These are phyloP conservation scores for Choloepus hoffmanni DNA, from an alignment of 2,113 vertebrate genomes.

Conservation along the genomic window DNA sequence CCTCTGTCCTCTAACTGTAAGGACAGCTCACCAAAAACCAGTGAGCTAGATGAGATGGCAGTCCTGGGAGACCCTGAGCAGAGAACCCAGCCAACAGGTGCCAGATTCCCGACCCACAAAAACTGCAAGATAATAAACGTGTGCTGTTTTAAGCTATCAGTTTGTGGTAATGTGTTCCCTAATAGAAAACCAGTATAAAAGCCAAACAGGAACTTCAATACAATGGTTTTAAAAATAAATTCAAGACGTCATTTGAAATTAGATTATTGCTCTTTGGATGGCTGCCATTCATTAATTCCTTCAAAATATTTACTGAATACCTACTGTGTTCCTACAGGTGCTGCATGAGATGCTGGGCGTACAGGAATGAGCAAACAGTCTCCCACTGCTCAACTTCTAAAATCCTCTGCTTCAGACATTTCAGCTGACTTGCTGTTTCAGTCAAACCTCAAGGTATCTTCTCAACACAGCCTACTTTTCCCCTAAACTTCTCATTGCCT, in stretches of 20 bases:
- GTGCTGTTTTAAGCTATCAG: background rate
- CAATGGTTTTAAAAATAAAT: constrained; percentile 18
- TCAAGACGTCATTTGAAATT: background rate
- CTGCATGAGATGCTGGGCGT: background rate
- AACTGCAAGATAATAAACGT: background rate
- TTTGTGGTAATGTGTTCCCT: background rate
- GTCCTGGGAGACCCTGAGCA: background rate
- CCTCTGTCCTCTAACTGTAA: background rate
- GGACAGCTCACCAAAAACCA: background rate
- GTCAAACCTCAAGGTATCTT: background rate
- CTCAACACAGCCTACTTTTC: background rate
- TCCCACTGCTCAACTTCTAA: background rate
- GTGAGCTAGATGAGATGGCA: background rate
- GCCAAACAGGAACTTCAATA: background rate
- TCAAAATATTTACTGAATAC: background rate
- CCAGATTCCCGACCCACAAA: background rate
- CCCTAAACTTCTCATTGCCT: background rate
- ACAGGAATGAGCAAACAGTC: background rate
- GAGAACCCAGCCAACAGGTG: background rate
- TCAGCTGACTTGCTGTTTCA: background rate
- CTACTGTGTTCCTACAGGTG: background rate
- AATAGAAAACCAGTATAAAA: background rate
- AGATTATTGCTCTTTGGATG: background rate
- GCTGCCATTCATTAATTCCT: constrained; percentile 12
- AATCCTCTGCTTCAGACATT: background rate